Evolutionary conservation across 2,797 vertebrate species (phyloP).

Genomic region (Masticophis lateralis): DNA sequence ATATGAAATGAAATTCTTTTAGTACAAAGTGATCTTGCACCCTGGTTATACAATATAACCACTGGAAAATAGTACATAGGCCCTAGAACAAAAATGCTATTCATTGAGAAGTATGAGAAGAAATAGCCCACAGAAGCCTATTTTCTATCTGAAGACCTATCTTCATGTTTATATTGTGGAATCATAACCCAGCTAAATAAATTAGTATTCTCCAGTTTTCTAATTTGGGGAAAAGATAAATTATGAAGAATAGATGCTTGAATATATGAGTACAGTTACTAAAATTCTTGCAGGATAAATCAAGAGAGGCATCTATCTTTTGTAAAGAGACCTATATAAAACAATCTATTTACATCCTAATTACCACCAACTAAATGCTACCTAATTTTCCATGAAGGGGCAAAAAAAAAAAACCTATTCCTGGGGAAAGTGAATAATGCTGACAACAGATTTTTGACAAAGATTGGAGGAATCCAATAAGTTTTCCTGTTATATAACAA

Average conservation of each 20-base stretch:
- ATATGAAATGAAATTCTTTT: neutral
- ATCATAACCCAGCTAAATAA: neutral
- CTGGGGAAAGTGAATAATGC: neutral
- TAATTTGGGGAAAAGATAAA: neutral
- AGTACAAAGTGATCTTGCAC: neutral
- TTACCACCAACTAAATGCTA: neutral
- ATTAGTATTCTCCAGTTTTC: neutral
- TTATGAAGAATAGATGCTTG: neutral
- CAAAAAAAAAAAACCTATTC: too few species aligned
- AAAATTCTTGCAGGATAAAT: neutral
- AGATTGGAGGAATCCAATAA: neutral
- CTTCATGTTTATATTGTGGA: neutral
- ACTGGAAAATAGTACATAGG: neutral
- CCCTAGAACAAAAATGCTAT: neutral
- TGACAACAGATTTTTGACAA: neutral
- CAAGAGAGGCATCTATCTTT: too few species aligned
- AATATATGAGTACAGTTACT: neutral
- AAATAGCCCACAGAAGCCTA: too few species aligned
- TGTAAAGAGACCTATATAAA: neutral
- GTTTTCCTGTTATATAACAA: neutral
- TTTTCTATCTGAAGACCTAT: neutral
- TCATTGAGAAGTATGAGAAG: neutral
- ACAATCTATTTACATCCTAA: neutral
- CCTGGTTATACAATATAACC: neutral
- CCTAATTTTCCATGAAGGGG: neutral